These are phyloP conservation scores for Limonius californicus DNA, from an alignment of 1,140 invertebrate species.

Conservation along the genomic window DNA sequence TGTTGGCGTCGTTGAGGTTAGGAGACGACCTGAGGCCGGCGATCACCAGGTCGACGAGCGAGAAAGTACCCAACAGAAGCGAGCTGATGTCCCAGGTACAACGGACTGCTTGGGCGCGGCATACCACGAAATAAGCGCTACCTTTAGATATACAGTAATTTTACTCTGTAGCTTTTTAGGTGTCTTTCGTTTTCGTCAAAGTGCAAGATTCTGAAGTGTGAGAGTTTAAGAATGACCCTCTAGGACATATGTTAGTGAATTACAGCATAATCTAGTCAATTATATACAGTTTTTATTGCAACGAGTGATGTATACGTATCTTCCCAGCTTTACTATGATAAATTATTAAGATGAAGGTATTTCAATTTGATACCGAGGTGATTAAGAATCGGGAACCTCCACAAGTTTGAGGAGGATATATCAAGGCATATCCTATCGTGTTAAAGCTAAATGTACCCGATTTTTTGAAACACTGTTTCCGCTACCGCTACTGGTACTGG, in stretches of 20 bases:
- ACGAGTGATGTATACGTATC: neutral
- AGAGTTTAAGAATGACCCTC: neutral
- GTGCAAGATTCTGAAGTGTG: neutral
- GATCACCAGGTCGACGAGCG: constrained; percentile 78
- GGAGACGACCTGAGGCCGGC: constrained; percentile 49
- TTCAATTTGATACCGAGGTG: no score
- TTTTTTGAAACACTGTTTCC: no score
- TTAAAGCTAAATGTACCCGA: no score
- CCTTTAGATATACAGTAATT: no score
- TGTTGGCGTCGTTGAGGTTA: constrained; percentile 46
- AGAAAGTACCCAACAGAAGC: constrained; percentile 76
- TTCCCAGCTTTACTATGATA: neutral
- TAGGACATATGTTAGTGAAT: neutral
- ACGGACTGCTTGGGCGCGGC: constrained; percentile 75
- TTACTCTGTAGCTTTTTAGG: constrained; percentile 1
- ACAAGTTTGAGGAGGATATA: no score
- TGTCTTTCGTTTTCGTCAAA: constrained; percentile 3
- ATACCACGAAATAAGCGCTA: constrained; percentile 79
- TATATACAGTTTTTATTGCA: neutral
- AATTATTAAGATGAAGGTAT: neutral
- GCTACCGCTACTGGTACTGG: no score
- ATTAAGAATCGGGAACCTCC: no score
- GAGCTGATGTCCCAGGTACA: constrained; percentile 80
- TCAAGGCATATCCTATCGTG: no score
- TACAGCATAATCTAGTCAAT: neutral